Conservation (phyloP, 2,888 invertebrate species). For the Andrena fulva region DNA sequence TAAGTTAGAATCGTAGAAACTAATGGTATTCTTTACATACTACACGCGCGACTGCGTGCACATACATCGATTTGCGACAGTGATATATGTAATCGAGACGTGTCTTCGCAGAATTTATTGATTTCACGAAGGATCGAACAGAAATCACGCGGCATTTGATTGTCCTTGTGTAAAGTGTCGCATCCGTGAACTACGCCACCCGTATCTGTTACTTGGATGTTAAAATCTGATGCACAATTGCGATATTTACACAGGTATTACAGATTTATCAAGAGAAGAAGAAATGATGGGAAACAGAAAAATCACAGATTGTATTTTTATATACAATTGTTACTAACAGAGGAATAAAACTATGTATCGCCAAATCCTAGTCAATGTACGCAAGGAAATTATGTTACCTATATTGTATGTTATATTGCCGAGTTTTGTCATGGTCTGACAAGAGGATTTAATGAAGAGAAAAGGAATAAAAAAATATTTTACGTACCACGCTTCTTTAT, state of each 20-base stretch:
- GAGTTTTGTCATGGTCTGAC: constrained; percentile 63
- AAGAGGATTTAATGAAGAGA: constrained; percentile 64
- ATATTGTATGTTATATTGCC: constrained; percentile 80
- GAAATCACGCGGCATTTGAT: constrained; percentile 63
- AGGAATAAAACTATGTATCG: constrained; percentile 77
- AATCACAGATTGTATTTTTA: constrained; percentile 81
- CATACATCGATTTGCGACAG: constrained; percentile 59
- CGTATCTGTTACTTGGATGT: constrained; percentile 64
- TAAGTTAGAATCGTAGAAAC: constrained; percentile 61
- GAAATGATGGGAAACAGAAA: constrained; percentile 30
- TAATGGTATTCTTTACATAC: constrained; percentile 48
- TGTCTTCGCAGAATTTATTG: constrained; percentile 62
- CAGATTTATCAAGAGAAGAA: constrained; percentile 52
- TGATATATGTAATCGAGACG: constrained; percentile 60
- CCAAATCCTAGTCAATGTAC: constrained; percentile 81
- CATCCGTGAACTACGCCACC: constrained; percentile 62
- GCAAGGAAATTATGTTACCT: constrained; percentile 77
- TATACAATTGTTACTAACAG: constrained; percentile 81
- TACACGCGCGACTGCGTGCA: constrained; percentile 20
- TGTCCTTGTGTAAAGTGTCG: constrained; percentile 51
- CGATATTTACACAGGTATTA: constrained; percentile 57
- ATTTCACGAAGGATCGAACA: constrained; percentile 44
- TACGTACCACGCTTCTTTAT: constrained; percentile 69
- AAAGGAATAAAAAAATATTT: constrained; percentile 79
- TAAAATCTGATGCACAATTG: constrained; percentile 77